These are phyloP conservation scores for Drosophila nr. medialis DNA, from an alignment of 2,888 invertebrate species.

Conservation along the genomic window DNA sequence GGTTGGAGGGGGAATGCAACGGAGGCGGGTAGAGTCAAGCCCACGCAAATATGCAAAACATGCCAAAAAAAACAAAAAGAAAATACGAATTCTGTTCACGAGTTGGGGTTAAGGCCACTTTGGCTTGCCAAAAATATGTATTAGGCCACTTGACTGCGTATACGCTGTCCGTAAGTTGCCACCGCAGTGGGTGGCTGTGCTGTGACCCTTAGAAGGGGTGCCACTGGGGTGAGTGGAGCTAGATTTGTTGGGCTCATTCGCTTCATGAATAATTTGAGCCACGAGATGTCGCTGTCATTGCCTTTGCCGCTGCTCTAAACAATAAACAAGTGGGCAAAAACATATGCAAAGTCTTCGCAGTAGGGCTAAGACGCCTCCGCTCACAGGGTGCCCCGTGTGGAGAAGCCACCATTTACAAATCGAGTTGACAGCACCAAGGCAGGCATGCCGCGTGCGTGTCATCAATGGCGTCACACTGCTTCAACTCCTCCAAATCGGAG, in stretches of 20 bases:
- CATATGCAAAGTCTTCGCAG: conserved; percentile 64
- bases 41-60: conserved; percentile 72
- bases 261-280: conserved; percentile 79
- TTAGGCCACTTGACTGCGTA: conserved; percentile 74
- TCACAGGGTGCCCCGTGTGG: neutral
- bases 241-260: conserved; percentile 78
- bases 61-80: conserved; percentile 21
- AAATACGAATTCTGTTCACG: conserved; percentile 37
- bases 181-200: conserved; percentile 5
- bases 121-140: conserved; percentile 74
- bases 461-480: conserved; percentile 71
- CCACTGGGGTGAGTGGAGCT: conserved; percentile 7
- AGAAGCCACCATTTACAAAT: conserved; percentile 16
- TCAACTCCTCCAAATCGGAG: neutral
- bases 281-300: conserved; percentile 65
- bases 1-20: neutral
- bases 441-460: conserved; percentile 59
- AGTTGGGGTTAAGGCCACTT: conserved; percentile 58
- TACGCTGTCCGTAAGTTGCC: conserved; percentile 4
- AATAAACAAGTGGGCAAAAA: conserved; percentile 79
- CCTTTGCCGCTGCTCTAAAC: conserved; percentile 55
- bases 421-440: conserved; percentile 66
- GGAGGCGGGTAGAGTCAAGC: conserved; percentile 1
- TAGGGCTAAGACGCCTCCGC: conserved; percentile 3
- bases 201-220: conserved; percentile 19